Conservation (phyloP, 2,113 vertebrate species). For the Microcebus lehilahytsara region DNA sequence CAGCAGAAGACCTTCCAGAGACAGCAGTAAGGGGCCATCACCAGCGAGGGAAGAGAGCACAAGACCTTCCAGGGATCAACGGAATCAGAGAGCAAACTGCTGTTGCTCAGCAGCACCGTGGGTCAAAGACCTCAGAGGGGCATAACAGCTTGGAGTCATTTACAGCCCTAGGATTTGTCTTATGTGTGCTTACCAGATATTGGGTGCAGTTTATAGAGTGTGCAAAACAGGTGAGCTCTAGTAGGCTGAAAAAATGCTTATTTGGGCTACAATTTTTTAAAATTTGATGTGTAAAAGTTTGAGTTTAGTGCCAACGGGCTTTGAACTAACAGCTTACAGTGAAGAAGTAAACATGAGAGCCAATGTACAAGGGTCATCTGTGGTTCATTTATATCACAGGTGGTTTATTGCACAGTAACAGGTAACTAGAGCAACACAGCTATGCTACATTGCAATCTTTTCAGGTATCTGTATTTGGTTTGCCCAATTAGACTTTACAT, state of each 20-base stretch:
- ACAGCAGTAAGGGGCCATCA: not conserved
- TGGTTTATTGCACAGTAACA: not conserved
- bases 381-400: not conserved
- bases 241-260: not conserved
- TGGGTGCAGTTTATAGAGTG: not conserved
- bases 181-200: not conserved
- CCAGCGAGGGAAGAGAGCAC: not conserved
- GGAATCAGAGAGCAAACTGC: not conserved
- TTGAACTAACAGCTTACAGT: not conserved
- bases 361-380: not conserved
- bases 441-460: not conserved
- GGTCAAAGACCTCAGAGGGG: not conserved
- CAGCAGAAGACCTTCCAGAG: not conserved
- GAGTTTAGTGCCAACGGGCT: not conserved
- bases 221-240: not conserved
- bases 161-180: not conserved
- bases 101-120: not conserved
- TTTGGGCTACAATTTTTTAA: not conserved
- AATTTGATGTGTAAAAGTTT: conserved; percentile 7
- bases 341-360: not conserved
- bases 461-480: conserved; percentile 9
- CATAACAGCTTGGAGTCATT: not conserved
- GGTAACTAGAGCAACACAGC: not conserved
- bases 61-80: not conserved
- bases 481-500: not conserved